Conservation (phyloP, 2,888 invertebrate species). For the Oxytorus armatus region DNA sequence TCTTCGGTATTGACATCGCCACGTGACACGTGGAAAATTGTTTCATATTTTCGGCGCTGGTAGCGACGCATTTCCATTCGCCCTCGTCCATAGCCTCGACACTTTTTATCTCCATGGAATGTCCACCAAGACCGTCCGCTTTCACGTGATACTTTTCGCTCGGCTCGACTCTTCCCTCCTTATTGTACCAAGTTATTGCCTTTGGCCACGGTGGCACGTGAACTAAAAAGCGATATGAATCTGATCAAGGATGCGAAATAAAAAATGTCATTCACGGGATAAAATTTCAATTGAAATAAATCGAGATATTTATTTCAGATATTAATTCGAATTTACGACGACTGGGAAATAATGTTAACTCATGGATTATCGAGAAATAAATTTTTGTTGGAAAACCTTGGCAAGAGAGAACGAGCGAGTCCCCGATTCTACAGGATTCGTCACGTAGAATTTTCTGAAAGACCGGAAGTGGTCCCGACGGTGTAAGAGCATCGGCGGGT, state of each 20-base stretch:
- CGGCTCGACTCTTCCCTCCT: slow-evolving; percentile 91
- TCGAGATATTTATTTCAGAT: too few species aligned
- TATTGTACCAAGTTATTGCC: slow-evolving; percentile 94
- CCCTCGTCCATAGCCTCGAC: slow-evolving; percentile 94
- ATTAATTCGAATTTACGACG: too few species aligned
- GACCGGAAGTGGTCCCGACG: slow-evolving; percentile 90
- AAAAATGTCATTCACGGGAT: background rate
- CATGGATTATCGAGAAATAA: too few species aligned
- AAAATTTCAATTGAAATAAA: background rate
- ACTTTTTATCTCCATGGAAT: slow-evolving; percentile 90
- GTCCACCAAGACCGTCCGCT: slow-evolving; percentile 94
- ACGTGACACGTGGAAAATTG: slow-evolving; percentile 91
- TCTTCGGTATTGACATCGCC: slow-evolving; percentile 94
- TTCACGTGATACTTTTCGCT: slow-evolving; percentile 90
- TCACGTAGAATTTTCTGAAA: slow-evolving; percentile 91
- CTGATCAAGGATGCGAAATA: background rate
- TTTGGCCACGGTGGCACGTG: slow-evolving; percentile 95
- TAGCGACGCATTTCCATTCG: slow-evolving; percentile 95
- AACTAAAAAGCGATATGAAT: slow-evolving; percentile 84
- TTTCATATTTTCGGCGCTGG: slow-evolving; percentile 90
- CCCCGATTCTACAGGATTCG: slow-evolving; percentile 91
- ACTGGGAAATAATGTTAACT: background rate
- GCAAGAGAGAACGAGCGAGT: slow-evolving; percentile 90
- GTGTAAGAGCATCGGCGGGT: slow-evolving; percentile 87
- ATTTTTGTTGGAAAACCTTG: slow-evolving; percentile 86